Evolutionary conservation across 2,888 invertebrate genomes (phyloP).

Genomic region (Drosophila anomalipes): DNA sequence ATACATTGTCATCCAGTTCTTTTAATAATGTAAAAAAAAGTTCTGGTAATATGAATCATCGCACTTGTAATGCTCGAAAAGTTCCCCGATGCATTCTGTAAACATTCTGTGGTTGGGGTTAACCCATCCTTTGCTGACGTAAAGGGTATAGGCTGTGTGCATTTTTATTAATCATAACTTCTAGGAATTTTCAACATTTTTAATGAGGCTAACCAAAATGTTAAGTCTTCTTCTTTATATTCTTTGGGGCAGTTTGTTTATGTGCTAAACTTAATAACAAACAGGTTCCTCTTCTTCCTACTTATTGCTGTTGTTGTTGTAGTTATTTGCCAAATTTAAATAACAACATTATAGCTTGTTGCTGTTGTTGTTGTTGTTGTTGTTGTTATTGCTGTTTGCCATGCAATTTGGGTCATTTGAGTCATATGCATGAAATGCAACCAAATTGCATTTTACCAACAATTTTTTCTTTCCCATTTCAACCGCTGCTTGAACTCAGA

Average conservation of each 20-base stretch:
- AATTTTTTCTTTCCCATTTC: slow-evolving; percentile 51
- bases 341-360: slow-evolving; percentile 63
- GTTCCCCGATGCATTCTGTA: background rate
- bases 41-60: background rate
- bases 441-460: slow-evolving; percentile 55
- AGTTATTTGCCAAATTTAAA: slow-evolving; percentile 78
- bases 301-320: slow-evolving; percentile 35
- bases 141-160: slow-evolving; percentile 41
- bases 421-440: slow-evolving; percentile 74
- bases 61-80: background rate
- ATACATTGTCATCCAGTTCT: background rate
- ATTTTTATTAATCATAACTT: slow-evolving; percentile 80
- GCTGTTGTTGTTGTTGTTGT: slow-evolving; percentile 18
- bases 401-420: slow-evolving; percentile 81
- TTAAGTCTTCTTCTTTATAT: slow-evolving; percentile 29
- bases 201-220: slow-evolving; percentile 78
- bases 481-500: slow-evolving; percentile 7
- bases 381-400: slow-evolving; percentile 71
- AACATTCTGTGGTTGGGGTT: background rate
- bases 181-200: slow-evolving; percentile 80
- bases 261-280: slow-evolving; percentile 76
- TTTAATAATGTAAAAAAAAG: background rate
- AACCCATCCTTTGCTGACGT: slow-evolving; percentile 6
- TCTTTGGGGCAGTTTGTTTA: slow-evolving; percentile 35
- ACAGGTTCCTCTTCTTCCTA: slow-evolving; percentile 58